A percentile compares a stretch with the other conserved stretches of the same genome.
Evolutionary conservation across 35 echinoderm and acorn worm species (phyloP).

Genomic region (Lytechinus variegatus): DNA sequence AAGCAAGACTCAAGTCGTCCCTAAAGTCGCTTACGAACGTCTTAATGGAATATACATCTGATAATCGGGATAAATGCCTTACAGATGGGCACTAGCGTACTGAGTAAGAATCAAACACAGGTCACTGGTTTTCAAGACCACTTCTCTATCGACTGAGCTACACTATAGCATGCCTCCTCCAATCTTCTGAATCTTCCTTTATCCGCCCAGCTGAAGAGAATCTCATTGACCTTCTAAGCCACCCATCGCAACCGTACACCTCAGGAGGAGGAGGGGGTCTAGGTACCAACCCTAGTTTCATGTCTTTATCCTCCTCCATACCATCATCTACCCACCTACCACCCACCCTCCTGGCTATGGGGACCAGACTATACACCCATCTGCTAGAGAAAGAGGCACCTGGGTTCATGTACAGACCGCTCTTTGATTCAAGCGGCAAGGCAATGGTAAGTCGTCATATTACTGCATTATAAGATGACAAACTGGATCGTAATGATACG

Average conservation of each 20-base stretch:
- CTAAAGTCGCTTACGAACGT: too few species aligned
- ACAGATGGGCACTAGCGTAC: too few species aligned
- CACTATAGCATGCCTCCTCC: background rate
- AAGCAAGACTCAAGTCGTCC: too few species aligned
- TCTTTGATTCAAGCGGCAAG: conserved; percentile 55
- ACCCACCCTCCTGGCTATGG: background rate
- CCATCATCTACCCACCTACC: conserved; percentile 32
- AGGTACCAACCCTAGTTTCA: conserved; percentile 32
- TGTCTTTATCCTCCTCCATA: background rate
- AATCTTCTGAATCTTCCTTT: background rate
- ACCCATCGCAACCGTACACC: background rate
- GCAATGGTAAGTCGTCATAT: conserved; percentile 43
- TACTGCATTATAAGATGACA: too few species aligned
- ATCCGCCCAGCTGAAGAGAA: conserved; percentile 57
- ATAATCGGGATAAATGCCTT: too few species aligned
- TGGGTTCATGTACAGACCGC: conserved; percentile 71
- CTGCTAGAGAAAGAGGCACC: conserved; percentile 70
- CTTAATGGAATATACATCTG: too few species aligned
- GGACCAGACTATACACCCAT: conserved; percentile 52
- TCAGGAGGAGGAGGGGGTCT: conserved; percentile 11
- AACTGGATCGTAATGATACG: too few species aligned
- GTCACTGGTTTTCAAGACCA: too few species aligned
- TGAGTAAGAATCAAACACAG: too few species aligned
- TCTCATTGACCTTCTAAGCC: conserved; percentile 52
- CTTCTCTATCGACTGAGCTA: too few species aligned